phyloP scores from a whole-genome alignment of 2,113 vertebrate genomes.

The Otis tarda region DNA sequence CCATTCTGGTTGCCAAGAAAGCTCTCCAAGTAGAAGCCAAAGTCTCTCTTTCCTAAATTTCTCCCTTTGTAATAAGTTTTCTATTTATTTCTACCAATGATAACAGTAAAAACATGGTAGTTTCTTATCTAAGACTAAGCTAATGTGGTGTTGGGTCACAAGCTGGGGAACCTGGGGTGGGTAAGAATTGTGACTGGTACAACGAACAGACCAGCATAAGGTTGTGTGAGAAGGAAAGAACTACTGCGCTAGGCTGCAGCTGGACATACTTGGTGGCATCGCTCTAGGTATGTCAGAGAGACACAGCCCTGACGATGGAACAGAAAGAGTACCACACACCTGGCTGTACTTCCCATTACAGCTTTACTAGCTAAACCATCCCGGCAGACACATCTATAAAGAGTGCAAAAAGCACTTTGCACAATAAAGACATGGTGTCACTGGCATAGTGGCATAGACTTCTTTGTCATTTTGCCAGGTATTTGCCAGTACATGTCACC shows the following conservation, averaged over 20 bases:
- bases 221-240: background rate
- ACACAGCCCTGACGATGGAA: background rate
- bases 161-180: background rate
- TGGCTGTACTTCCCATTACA: background rate
- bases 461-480: background rate
- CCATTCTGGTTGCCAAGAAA: background rate
- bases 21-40: background rate
- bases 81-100: background rate
- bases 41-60: background rate
- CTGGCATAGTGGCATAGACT: background rate
- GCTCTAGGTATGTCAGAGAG: background rate
- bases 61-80: background rate
- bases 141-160: background rate
- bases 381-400: background rate
- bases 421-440: background rate
- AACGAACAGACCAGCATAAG: background rate
- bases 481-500: background rate
- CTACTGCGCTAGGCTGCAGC: background rate
- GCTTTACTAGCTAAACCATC: background rate
- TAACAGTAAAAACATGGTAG: background rate
- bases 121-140: background rate
- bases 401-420: background rate
- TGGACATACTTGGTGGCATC: background rate
- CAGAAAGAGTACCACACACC: background rate
- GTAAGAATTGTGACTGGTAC: background rate